Base-by-base conservation (phyloP, 2,113 vertebrate species). In the Toxotes jaculatrix region DNA sequence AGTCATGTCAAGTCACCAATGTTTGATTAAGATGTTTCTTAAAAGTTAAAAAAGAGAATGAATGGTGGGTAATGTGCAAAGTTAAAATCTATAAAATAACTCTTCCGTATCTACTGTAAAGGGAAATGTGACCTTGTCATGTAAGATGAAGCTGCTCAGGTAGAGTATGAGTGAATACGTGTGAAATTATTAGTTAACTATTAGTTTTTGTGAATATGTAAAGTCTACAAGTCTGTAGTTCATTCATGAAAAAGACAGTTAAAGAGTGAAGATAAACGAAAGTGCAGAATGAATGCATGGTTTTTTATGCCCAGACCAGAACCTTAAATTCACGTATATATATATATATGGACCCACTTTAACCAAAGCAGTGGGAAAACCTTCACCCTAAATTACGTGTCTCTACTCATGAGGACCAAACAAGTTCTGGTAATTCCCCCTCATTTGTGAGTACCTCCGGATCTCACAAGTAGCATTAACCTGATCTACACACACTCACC, bases 401-500 rank as follows among this genome's bases (percentile, higher is more conserved):
- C 27, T 27, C 27, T 27, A 27, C 27, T 27, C 27, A 27, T 27
- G 27, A 27, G 27, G 27, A 27, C 27, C 27, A 27, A 27, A 27
- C 27, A 27, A 27, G 27, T 27, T 43, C 43, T 38, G 51, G 38
- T 42, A 14, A 32, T 42, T 71, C 34, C 17, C 60, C 62, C 14
- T 10, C 45, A 43, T 27, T 27, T 27, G 27, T 27, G 27, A 27
- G 1, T 27, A 27, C 34, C 5, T 70, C 59, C 17, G 13, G 61
- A 36, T 78, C 67, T 74, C 45, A 75, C 57, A 60, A 60, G 69
- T 14, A 57, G 38, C 7, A 42, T 67, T 23, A 75, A 61, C 42
- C 27, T 49, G 27, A 3, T 40, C n/a, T 3, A 80, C 51, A 86
- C 61, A 67, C 53, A 51, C 66, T 42, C 42, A 76, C 53, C 74